Conservation (phyloP, 2,113 vertebrate species). For the Acinonyx jubatus region DNA sequence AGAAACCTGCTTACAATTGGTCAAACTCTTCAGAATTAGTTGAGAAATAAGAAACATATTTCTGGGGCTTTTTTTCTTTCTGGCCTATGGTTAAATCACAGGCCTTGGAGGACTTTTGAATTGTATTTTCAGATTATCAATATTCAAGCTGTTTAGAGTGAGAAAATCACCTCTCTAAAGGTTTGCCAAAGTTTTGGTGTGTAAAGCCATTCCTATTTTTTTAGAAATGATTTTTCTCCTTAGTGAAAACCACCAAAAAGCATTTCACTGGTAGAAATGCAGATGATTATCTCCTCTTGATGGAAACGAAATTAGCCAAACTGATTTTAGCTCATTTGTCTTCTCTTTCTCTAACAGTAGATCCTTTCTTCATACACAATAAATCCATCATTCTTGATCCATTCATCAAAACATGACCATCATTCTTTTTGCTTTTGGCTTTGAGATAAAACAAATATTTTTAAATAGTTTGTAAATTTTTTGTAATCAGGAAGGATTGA, state of each 20-base stretch:
- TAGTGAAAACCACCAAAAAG: neutral
- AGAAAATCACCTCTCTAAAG: neutral
- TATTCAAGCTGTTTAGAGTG: neutral
- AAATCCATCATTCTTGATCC: too few species aligned
- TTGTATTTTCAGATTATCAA: neutral
- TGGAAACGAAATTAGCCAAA: slow-evolving; percentile 29
- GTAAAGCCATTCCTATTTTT: neutral
- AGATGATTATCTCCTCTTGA: neutral
- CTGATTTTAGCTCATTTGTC: neutral
- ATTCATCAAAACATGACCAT: neutral
- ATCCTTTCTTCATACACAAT: neutral
- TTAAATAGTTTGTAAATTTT: neutral
- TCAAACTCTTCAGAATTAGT: slow-evolving; percentile 43
- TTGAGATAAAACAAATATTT: neutral
- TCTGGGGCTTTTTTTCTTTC: neutral
- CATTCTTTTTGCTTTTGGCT: neutral
- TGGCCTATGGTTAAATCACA: neutral
- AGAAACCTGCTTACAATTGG: neutral
- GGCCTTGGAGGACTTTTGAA: neutral
- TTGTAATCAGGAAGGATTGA: neutral
- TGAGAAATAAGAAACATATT: neutral
- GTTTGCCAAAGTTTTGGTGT: neutral
- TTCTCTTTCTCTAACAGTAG: neutral
- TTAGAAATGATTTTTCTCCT: neutral
- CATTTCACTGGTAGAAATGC: neutral